Evolutionary conservation across 2,113 vertebrate genomes (phyloP).

Genomic region (Pomatorhinus ruficollis): DNA sequence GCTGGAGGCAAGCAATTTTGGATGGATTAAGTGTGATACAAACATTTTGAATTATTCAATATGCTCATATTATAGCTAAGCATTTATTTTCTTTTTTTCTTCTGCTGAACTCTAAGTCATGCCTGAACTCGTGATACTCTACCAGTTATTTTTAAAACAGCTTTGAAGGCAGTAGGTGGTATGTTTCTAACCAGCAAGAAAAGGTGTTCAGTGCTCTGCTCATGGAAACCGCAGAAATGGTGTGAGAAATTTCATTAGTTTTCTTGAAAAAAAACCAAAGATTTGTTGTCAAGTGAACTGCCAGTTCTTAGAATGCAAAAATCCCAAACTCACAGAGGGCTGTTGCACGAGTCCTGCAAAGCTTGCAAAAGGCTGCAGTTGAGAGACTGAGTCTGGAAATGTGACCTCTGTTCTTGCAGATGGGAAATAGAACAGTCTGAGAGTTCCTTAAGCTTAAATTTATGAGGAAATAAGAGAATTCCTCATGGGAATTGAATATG

Average conservation of each 20-base stretch:
- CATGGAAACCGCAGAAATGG: not conserved
- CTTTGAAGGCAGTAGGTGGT: conserved; percentile 52
- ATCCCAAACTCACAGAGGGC: not conserved
- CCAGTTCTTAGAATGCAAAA: not conserved
- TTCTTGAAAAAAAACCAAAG: not conserved
- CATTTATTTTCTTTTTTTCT: conserved; percentile 8
- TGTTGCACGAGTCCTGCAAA: accelerated
- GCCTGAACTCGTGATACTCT: conserved; percentile 41
- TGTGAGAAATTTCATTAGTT: not conserved
- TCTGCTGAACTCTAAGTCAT: conserved; percentile 51
- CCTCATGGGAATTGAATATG: not conserved
- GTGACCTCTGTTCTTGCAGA: not conserved
- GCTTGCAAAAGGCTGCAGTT: not conserved
- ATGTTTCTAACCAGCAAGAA: conserved; percentile 32
- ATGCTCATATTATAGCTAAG: conserved; percentile 29
- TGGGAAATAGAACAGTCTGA: not conserved
- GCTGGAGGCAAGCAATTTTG: conserved; percentile 35
- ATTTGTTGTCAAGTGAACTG: not conserved
- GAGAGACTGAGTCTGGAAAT: not conserved
- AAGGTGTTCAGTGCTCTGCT: not conserved
- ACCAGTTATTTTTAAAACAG: conserved; percentile 38
- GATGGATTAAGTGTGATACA: conserved; percentile 41
- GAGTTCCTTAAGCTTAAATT: not conserved
- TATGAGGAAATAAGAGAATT: not conserved
- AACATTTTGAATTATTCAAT: conserved; percentile 51